Percentiles rank a stretch among this genome's conserved stretches.
Evolutionary conservation across 2,888 invertebrate genomes (phyloP).

Genomic region (Salticus scenicus): DNA sequence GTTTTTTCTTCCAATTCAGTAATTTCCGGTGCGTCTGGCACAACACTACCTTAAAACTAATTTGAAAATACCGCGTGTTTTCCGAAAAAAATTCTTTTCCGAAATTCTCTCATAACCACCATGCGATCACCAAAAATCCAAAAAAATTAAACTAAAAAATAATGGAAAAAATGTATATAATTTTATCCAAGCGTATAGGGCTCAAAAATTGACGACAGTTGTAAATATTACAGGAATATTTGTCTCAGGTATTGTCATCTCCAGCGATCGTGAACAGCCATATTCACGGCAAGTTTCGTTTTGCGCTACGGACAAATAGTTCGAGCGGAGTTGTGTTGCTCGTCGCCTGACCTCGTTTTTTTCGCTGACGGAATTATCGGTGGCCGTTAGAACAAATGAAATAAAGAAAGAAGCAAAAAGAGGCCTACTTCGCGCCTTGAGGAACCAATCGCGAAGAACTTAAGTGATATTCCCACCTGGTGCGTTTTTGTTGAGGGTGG

Average conservation of each 20-base stretch:
- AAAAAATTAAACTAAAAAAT: not conserved
- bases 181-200: too few relatives aligned
- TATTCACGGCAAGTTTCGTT: slow-evolving; percentile 52
- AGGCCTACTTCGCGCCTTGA: slow-evolving; percentile 65
- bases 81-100: not conserved
- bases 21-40: not conserved
- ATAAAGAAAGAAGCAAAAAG: slow-evolving; percentile 43
- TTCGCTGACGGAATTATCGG: slow-evolving; percentile 61
- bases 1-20: not conserved
- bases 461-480: slow-evolving; percentile 61
- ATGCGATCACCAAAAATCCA: not conserved
- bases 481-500: slow-evolving; percentile 32
- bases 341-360: slow-evolving; percentile 62
- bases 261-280: slow-evolving; percentile 49
- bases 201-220: too few relatives aligned
- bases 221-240: too few relatives aligned
- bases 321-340: slow-evolving; percentile 63
- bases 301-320: slow-evolving; percentile 49
- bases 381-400: slow-evolving; percentile 65
- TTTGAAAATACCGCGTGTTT: slow-evolving; percentile 41
- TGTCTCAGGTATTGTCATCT: slow-evolving; percentile 11
- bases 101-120: slow-evolving; percentile 44
- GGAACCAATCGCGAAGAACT: slow-evolving; percentile 64
- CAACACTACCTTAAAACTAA: not conserved
- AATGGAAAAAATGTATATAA: too few relatives aligned